Evolutionary conservation across 2,113 vertebrate species (phyloP).

Genomic region (Orientallactaga bullata): DNA sequence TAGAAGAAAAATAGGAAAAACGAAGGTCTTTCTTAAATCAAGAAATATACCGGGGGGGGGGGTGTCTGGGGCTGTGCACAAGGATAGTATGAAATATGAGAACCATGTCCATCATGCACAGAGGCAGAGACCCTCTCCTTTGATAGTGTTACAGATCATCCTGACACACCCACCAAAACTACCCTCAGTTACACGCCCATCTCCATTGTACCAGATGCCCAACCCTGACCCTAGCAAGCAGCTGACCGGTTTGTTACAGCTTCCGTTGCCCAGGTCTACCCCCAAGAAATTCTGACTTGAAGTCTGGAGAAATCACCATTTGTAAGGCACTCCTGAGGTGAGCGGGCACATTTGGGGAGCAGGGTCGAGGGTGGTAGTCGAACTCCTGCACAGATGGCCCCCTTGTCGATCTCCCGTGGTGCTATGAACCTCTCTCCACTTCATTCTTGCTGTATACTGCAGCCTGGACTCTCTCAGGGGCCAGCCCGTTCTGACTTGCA

Average conservation of each 20-base stretch:
- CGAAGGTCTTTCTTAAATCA: background rate
- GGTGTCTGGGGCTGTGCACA: too few species aligned
- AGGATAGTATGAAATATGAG: background rate
- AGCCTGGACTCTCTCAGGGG: constrained; percentile 22
- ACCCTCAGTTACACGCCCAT: background rate
- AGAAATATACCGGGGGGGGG: background rate
- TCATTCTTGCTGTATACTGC: background rate
- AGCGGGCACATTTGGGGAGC: background rate
- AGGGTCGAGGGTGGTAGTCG: constrained; percentile 2
- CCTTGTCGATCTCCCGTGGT: background rate
- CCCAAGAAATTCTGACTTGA: background rate
- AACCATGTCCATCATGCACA: background rate
- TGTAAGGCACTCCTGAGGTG: background rate
- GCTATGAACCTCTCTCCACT: background rate
- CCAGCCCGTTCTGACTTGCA: constrained; percentile 38
- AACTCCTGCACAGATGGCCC: background rate
- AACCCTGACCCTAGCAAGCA: background rate
- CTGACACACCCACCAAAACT: background rate
- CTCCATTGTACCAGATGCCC: background rate
- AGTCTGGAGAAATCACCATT: background rate
- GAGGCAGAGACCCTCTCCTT: background rate
- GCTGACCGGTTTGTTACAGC: background rate
- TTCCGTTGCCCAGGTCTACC: background rate
- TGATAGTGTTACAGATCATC: background rate
- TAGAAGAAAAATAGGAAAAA: background rate